Evolutionary conservation across 2,113 vertebrate species (phyloP).

Genomic region (Falcunculus frontatus): DNA sequence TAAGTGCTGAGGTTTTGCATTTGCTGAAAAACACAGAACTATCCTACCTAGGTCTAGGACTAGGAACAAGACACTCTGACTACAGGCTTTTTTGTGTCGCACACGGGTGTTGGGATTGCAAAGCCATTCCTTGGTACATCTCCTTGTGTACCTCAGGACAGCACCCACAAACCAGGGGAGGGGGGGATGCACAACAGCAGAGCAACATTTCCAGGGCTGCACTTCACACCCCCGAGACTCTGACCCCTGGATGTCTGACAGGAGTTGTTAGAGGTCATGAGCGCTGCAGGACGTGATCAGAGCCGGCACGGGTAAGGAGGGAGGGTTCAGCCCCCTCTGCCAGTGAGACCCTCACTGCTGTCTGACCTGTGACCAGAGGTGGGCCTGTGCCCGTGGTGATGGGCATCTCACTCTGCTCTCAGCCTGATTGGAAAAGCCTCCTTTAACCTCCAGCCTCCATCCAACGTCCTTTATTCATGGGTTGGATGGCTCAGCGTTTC

Average conservation of each 20-base stretch:
- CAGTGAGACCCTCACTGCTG: not conserved
- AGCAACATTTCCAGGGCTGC: not conserved
- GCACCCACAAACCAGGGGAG: not conserved
- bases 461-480: accelerated
- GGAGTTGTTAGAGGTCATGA: not conserved
- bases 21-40: not conserved
- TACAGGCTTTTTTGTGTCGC: not conserved
- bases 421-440: not conserved
- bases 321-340: not conserved
- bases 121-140: not conserved
- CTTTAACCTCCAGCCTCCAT: not conserved
- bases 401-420: not conserved
- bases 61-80: not conserved
- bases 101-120: not conserved
- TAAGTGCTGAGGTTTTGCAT: too few relatives aligned
- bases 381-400: not conserved
- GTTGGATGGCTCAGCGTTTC: too few relatives aligned
- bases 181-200: not conserved
- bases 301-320: not conserved
- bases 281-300: not conserved
- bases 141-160: not conserved
- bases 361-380: not conserved
- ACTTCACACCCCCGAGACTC: not conserved
- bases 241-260: not conserved
- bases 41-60: not conserved